A percentile compares a stretch with the other conserved stretches of the same genome.
Conservation (phyloP, 2,888 invertebrate genomes). For the Synanthedon vespiformis region DNA sequence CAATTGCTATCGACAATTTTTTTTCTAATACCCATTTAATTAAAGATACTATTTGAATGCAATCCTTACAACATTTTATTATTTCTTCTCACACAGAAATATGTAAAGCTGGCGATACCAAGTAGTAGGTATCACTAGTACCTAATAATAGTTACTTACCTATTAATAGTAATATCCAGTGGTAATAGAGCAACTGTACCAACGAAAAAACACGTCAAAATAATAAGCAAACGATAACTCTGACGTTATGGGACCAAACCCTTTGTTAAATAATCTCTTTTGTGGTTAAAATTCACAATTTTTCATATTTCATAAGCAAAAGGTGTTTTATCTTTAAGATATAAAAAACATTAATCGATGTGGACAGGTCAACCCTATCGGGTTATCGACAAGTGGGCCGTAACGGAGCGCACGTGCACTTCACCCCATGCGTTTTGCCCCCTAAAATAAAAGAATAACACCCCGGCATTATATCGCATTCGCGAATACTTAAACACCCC, state of each 20-base stretch:
- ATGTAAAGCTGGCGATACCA: too few relatives aligned
- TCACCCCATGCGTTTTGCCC: constrained; percentile 17
- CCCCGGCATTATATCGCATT: constrained; percentile 42
- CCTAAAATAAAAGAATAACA: constrained; percentile 26
- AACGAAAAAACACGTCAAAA: too few relatives aligned
- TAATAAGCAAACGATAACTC: background rate
- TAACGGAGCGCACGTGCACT: constrained; percentile 57
- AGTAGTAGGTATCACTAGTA: too few relatives aligned
- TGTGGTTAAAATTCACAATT: background rate
- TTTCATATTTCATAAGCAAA: background rate
- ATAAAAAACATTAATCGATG: constrained; percentile 19
- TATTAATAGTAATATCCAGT: too few relatives aligned
- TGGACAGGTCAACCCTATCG: constrained; percentile 49
- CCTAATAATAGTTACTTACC: too few relatives aligned
- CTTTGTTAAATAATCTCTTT: background rate
- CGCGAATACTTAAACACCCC: constrained; percentile 37
- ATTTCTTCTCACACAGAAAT: too few relatives aligned
- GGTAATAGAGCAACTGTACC: too few relatives aligned
- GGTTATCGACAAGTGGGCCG: constrained; percentile 23
- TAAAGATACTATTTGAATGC: too few relatives aligned
- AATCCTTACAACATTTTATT: too few relatives aligned
- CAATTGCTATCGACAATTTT: background rate
- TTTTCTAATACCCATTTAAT: too few relatives aligned
- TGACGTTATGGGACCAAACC: background rate
- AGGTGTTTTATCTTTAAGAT: background rate